Evolutionary conservation across 2,113 vertebrate genomes (phyloP), one percentile per base, ranked within the genome.

Genomic region (Thymallus thymallus): DNA sequence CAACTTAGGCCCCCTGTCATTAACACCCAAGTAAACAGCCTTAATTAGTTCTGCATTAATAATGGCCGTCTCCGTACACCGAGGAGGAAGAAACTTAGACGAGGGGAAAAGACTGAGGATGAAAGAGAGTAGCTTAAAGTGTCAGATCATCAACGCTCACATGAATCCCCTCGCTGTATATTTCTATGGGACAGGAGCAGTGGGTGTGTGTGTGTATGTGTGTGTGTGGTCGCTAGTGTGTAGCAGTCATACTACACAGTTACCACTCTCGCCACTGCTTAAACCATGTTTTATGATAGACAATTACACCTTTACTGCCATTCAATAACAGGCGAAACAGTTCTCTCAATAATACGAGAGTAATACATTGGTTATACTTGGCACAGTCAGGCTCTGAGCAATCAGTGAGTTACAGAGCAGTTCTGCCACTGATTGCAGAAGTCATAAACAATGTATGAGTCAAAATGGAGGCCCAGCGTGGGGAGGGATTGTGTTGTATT

Each of bases 1-100:
- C 88, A 84, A 85, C 92, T 85, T 88, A 91, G 91, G 81, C 83
- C 87, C 88, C 86, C 88, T 94, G 92, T 94, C 93, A 94, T 95
- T 94, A 96, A 92, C 82, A 93, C 90, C 92, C 92, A 77, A 92
- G 94, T 95, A 96, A 96, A 94, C 93, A 95, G 92, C 89, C 80
- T 90, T 94, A 93, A 94, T 94, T 94, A 94, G 93, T 91, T 92
- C 94, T 92, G 93, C 92, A 94, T 95, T 94, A 41, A 96, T 95
- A 95, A 96, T 96, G 92, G 91, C 88, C 93, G 91, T 92, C 92
- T 94, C 90, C 90, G 91, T 92, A 94, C 87, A 87, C 78, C 80
- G 66, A 79, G 5, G 63, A 26, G 24, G 12, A 55, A 35, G 46
- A 80, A 80, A 66, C 35, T 86, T 84, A 75, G 77, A 26, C 24